Conservation (phyloP, 2,797 vertebrate species). For the Oreochromis grahami region DNA sequence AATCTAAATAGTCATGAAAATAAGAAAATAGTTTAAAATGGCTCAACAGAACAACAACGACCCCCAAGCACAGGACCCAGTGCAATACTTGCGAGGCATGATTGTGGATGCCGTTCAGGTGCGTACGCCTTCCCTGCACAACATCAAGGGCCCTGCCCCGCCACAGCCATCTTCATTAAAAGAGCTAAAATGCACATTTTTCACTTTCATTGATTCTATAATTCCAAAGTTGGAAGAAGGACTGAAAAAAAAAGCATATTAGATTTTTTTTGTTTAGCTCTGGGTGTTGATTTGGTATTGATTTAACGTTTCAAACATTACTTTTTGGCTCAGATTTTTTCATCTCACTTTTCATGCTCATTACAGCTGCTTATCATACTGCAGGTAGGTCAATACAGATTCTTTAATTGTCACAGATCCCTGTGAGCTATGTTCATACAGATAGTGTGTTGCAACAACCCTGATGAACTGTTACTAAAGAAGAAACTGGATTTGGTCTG, state of each 20-base stretch:
- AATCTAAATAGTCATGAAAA: not conserved
- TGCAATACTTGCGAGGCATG: no score
- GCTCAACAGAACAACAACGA: no score
- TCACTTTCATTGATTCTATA: not conserved
- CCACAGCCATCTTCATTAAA: not conserved
- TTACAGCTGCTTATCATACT: not conserved
- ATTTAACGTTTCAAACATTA: not conserved
- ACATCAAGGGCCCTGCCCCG: no score
- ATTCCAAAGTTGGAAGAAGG: not conserved
- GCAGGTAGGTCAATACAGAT: not conserved
- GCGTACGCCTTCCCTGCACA: no score
- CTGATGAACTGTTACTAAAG: not conserved
- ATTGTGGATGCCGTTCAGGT: no score
- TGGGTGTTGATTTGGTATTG: not conserved
- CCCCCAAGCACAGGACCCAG: no score
- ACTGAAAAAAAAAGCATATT: not conserved
- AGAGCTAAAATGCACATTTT: not conserved
- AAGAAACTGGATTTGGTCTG: not conserved
- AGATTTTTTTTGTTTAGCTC: not conserved
- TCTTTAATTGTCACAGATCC: not conserved
- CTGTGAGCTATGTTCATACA: not conserved
- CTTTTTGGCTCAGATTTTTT: not conserved
- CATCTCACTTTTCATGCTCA: not conserved
- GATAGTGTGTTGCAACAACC: not conserved
- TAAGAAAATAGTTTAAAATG: not conserved